phyloP scores from a whole-genome alignment of 2,888 invertebrate species.

The Nymphalis polychloros region DNA sequence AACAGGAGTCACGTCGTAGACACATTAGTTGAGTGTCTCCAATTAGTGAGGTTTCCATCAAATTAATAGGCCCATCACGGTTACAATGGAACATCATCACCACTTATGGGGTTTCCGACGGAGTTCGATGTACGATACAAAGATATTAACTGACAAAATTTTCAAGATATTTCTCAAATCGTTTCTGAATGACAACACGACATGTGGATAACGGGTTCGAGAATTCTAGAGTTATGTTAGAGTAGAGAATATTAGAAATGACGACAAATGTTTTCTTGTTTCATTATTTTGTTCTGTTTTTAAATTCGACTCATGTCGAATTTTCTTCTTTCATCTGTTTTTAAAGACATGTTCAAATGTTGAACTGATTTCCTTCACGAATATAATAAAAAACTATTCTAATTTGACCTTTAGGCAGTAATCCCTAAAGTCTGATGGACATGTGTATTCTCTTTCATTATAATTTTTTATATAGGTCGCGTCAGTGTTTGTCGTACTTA shows the following conservation, averaged over 20 bases:
- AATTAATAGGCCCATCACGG: constrained; percentile 49
- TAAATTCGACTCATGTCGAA: too few species aligned
- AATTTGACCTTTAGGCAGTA: too few species aligned
- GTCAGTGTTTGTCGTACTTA: too few species aligned
- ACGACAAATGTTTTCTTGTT: neutral
- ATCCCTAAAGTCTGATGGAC: too few species aligned
- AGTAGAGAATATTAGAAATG: neutral
- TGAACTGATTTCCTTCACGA: too few species aligned
- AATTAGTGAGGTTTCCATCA: constrained; percentile 52
- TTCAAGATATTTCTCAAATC: constrained; percentile 5
- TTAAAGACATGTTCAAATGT: too few species aligned
- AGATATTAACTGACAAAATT: constrained; percentile 7
- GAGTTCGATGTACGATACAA: constrained; percentile 21
- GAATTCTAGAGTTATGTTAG: neutral
- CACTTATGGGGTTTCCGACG: constrained; percentile 21
- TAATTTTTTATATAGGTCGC: too few species aligned
- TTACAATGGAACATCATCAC: constrained; percentile 42
- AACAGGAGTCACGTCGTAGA: constrained; percentile 40
- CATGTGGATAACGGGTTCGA: neutral
- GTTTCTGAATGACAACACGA: constrained; percentile 17
- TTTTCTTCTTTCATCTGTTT: too few species aligned
- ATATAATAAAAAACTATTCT: too few species aligned
- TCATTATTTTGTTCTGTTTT: too few species aligned
- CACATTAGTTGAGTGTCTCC: constrained; percentile 45
- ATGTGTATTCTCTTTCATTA: too few species aligned